A percentile compares a stretch with the other conserved stretches of the same genome.
Conservation (phyloP, 2,888 invertebrate genomes). For the Trichogramma evanescens region DNA sequence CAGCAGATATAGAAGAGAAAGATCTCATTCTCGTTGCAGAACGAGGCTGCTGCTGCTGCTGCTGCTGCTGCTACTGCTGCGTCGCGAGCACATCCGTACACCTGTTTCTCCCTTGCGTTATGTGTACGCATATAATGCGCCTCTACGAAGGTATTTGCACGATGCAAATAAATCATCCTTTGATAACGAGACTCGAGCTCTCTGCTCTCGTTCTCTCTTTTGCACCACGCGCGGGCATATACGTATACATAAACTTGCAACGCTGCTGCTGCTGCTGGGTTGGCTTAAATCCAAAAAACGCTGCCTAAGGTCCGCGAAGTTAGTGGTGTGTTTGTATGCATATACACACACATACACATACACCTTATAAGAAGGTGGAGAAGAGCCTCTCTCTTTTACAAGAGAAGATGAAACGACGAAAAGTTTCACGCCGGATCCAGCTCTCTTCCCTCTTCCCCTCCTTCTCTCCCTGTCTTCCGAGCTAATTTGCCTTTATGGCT, state of each 20-base stretch:
- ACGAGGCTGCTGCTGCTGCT: no score
- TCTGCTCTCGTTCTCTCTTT: no score
- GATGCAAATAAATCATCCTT: conserved; percentile 35
- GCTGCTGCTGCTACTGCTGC: no score
- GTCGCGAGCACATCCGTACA: neutral
- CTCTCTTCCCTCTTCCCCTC: neutral
- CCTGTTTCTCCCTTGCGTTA: neutral
- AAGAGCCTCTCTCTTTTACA: neutral
- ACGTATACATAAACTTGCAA: neutral
- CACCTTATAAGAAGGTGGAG: no score
- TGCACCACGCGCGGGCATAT: neutral
- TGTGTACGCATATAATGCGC: conserved; percentile 20
- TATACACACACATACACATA: no score
- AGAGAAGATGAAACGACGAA: neutral
- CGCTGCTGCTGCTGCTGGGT: no score
- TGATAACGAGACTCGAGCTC: conserved; percentile 19
- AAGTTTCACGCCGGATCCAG: neutral
- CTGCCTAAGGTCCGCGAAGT: no score
- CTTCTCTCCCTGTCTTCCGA: no score
- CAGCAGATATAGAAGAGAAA: no score
- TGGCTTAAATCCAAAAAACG: no score
- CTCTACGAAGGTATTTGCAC: conserved; percentile 27
- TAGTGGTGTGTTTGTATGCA: no score
- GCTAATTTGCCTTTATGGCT: conserved; percentile 18
- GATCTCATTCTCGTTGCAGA: no score